These are phyloP conservation scores for Cottus gobio DNA, from an alignment of 2,113 vertebrate genomes.

Conservation along the genomic window DNA sequence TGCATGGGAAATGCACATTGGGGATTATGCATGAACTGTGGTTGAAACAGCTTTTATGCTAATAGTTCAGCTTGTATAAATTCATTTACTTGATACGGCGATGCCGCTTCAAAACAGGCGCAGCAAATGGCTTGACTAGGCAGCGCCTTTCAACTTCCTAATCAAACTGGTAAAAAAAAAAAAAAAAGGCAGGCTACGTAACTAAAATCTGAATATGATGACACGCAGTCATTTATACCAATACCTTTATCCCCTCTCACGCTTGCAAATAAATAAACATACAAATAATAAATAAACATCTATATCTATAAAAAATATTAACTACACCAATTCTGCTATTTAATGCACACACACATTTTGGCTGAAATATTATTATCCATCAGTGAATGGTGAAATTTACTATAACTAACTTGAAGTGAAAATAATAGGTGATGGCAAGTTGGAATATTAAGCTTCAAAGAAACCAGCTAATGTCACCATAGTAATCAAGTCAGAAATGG, in stretches of 20 bases:
- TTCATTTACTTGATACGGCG: conserved; percentile 61
- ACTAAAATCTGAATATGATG: conserved; percentile 53
- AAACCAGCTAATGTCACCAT: not conserved
- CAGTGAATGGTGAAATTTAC: not conserved
- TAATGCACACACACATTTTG: not conserved
- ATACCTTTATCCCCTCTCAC: not conserved
- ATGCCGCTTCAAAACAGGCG: conserved; percentile 40
- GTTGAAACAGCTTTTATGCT: conserved; percentile 67
- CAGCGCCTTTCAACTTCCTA: conserved; percentile 61
- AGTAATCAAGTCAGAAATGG: not conserved
- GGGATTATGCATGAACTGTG: conserved; percentile 55
- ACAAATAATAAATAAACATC: not conserved
- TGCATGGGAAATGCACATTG: conserved; percentile 51
- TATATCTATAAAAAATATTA: not conserved
- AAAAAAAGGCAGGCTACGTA: conserved; percentile 37
- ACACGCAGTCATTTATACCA: conserved; percentile 22
- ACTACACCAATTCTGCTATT: too few relatives aligned
- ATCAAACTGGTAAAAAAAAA: conserved; percentile 56
- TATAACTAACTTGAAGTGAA: not conserved
- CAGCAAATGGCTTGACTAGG: conserved; percentile 49
- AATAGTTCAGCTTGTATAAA: conserved; percentile 57
- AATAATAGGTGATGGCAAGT: not conserved
- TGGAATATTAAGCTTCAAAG: not conserved
- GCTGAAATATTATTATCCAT: not conserved
- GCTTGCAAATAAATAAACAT: not conserved